Evolutionary conservation across 2,888 invertebrate species (phyloP), one percentile per base, ranked within the genome.

Genomic region (Ypsolopha scabrella): DNA sequence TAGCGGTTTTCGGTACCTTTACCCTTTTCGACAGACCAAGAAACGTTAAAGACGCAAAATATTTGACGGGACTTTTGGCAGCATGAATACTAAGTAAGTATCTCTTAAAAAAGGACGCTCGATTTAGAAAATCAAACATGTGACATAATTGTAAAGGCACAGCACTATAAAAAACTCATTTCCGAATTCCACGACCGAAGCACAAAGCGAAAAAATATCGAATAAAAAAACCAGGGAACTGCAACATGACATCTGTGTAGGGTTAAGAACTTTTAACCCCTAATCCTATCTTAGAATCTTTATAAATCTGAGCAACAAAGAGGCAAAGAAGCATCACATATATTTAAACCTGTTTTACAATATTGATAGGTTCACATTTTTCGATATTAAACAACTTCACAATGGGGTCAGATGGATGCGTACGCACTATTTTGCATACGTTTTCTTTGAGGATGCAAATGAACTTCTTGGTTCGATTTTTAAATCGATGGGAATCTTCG

Each of bases 301-400:
- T 46, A 45, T 36, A 45, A 8, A 10, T 11, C 46, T 36, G 38
- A 45, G 10, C 37, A 54, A 76, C 78, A 80, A 79, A 71, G 68
- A 62, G 61, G 75, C 78, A 80, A 79, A 71, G 68, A 62, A 61
- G 63, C 68, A 69, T 72, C 75, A 67, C 71, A 74, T 63, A 70
- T 73, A 71, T 76, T 74, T 71, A 79, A 85, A 85, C 86, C 85
- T 79, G 85, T 85, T 85, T 80, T 70, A 72, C 72, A 75, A 72
- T 51, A 85, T 86, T 81, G 82, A 85, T 81, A 74, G 75, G 65
- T 63, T 64, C 68, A 70, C 38, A 53, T 50, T 52, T 72, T 72
- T 61, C 75, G 74, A 81, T 82, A 78, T 78, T 75, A 75, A 82
- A 78, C 70, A 63, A 61, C 53, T 8, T 63, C 61, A 75, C 75